Evolutionary conservation across 2,888 invertebrate species (phyloP), one percentile per base, ranked within the genome.

Genomic region (Platycnemis pennipes): DNA sequence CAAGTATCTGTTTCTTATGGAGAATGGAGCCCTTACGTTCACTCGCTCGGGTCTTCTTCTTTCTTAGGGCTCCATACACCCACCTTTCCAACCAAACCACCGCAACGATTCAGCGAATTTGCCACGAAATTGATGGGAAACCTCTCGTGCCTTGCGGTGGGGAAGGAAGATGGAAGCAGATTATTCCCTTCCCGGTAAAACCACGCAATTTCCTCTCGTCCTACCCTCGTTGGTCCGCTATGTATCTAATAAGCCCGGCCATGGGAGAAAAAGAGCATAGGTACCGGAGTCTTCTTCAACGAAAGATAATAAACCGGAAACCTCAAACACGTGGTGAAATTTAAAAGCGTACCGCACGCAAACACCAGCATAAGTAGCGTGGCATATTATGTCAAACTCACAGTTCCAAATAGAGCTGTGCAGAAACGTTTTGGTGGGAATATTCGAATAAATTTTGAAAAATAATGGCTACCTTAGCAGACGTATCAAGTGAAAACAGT

Each of bases 101-200:
- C 63, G 19, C 16, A 45, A n/a, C 56, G 44, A 91, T 5, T 31
- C 91, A 42, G 91, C 63, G n/a, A 63, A 31, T 42, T 56, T 42
- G 44, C 44, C 44, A n/a, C 63, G 13, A 63, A 91, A 91, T 91
- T 91, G 91, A 91, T 91, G 44, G 44, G 63, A 91, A 63, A 69
- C 44, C 44, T 42, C n/a, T 13, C 26, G 56, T 37, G 77, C 42
- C 2, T 11, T 26, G 26, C n/a, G 45, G 87, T 8, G 37, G 91
- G 42, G 56, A 42, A 44, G 42, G 63, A 42, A 91, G 91, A 63
- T 63, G 91, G 13, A n/a, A 63, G 91, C 44, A 44, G n/a, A 91
- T 53, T 19, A 19, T 44, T 91, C 11, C n/a, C 13, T 42, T n/a
- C 63, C 42, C 56, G 4, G 13, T 31, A 77, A 31, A 77, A 77